Evolutionary conservation across 2,797 vertebrate genomes (phyloP).

Genomic region (Hippopotamyrus pictus): DNA sequence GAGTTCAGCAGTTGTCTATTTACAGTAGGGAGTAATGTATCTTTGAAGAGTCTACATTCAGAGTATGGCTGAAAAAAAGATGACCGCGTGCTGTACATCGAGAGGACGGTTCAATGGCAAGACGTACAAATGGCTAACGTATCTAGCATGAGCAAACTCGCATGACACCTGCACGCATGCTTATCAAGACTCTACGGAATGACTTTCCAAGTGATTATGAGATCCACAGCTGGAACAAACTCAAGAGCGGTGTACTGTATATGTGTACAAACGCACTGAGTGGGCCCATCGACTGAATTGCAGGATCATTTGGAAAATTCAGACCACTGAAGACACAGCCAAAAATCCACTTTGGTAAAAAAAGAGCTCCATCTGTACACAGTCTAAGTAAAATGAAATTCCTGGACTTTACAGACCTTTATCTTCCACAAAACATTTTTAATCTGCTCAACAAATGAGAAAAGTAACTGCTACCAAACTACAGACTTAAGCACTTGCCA

Average conservation of each 20-base stretch:
- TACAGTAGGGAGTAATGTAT: slow-evolving; percentile 62
- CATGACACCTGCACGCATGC: neutral
- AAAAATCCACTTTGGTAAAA: neutral
- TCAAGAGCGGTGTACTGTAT: neutral
- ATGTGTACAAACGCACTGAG: neutral
- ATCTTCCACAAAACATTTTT: neutral
- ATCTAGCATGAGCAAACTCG: neutral
- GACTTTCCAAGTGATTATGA: neutral
- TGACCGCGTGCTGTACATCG: slow-evolving; percentile 38
- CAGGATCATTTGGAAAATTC: neutral
- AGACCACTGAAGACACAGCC: neutral
- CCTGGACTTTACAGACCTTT: neutral
- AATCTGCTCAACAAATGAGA: neutral
- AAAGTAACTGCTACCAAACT: slow-evolving; percentile 5
- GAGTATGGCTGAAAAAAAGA: slow-evolving; percentile 42
- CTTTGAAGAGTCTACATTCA: slow-evolving; percentile 71
- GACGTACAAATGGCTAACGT: slow-evolving; percentile 18
- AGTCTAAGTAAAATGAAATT: neutral
- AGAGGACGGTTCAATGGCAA: slow-evolving; percentile 50
- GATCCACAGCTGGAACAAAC: neutral
- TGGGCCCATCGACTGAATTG: neutral
- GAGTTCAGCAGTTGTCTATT: slow-evolving; percentile 65
- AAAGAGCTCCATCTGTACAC: neutral
- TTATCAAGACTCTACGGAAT: neutral
- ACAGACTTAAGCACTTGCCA: neutral